Base-by-base conservation (phyloP, 1,140 invertebrate species). In the Agrilus planipennis region DNA sequence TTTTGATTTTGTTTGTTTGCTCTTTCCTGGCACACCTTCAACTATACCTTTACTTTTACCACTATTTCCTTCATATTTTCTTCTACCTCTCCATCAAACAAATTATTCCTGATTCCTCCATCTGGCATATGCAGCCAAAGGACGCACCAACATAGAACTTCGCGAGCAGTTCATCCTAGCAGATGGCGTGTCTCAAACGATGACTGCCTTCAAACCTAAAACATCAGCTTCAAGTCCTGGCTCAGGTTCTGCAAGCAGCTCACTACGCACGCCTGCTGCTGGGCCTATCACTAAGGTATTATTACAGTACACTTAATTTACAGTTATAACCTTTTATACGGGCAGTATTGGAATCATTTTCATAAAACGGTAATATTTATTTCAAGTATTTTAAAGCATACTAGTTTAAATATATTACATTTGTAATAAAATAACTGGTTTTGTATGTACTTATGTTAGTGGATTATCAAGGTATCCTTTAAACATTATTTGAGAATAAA, bases 111-210 rank as follows among this genome's bases (percentile, higher is more conserved):
- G 55, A 47, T 52, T 41, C 46, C 60, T 35, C 21, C 28, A 45
- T 55, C 41, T 40, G 60, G 57, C 58, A 67, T 57, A 65, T 63
- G 58, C 77, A 95, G 93, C 92, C 70, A 97, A 96, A 75, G 94
- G 94, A 76, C 83, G 93, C 70, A 98, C 94, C 64, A 98, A 97
- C 76, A 89, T 96, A 69, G 94, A 98, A 73, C 81, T 98, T 60
- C 77, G 93, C 54, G 93, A 98, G 71, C 89, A 96, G 75, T 97
- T 97, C 73, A 94, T 96, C 64, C 71, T 97, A 73, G 90, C 93
- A 52, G 87, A 94, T 65, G 91, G 92, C 59, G 91, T 95, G 47
- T 93, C 89, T 61, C 92, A 96, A 73, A 87, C 86, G 58, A 94
- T 97, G 90, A 85, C 90, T 55, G 86, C 89, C 53, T 96, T 97